A percentile compares a stretch with the other conserved stretches of the same genome.
Evolutionary conservation across 2,888 invertebrate species (phyloP).

Genomic region (Serripes groenlandicus): DNA sequence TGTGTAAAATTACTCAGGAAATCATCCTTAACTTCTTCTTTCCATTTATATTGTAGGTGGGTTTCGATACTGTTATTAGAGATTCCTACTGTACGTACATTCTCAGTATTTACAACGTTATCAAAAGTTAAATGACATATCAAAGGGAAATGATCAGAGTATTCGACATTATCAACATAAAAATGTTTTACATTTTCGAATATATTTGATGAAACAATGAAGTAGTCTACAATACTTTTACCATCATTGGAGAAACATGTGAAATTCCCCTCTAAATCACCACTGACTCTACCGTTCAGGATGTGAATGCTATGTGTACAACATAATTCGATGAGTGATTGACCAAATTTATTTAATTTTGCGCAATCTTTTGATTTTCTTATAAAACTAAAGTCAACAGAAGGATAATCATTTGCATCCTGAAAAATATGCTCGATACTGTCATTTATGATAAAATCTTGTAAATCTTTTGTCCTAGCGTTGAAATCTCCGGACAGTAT

Average conservation of each 20-base stretch:
- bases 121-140: constrained; percentile 1
- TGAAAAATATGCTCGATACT: constrained; percentile 29
- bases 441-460: constrained; percentile 34
- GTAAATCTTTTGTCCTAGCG: constrained; percentile 35
- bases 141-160: constrained; percentile 5
- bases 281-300: constrained; percentile 37
- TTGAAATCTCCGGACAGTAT: constrained; percentile 48
- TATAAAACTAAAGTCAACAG: constrained; percentile 21
- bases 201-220: constrained; percentile 32
- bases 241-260: too few relatives aligned
- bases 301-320: constrained; percentile 20
- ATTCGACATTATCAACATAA: constrained; percentile 1
- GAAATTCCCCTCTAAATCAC: too few relatives aligned
- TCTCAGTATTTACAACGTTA: too few relatives aligned
- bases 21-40: too few relatives aligned
- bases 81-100: too few relatives aligned
- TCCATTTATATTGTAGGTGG: too few relatives aligned
- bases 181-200: neutral
- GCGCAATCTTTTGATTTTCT: constrained; percentile 27
- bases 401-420: constrained; percentile 11
- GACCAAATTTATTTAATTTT: constrained; percentile 37
- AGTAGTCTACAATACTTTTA: constrained; percentile 44
- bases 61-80: too few relatives aligned
- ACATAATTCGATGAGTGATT: constrained; percentile 31
- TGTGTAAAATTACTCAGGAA: too few relatives aligned